Percentiles rank a stretch among this genome's conserved stretches.
phyloP scores from a whole-genome alignment of 2,113 vertebrate species.

The Elanoides forficatus region DNA sequence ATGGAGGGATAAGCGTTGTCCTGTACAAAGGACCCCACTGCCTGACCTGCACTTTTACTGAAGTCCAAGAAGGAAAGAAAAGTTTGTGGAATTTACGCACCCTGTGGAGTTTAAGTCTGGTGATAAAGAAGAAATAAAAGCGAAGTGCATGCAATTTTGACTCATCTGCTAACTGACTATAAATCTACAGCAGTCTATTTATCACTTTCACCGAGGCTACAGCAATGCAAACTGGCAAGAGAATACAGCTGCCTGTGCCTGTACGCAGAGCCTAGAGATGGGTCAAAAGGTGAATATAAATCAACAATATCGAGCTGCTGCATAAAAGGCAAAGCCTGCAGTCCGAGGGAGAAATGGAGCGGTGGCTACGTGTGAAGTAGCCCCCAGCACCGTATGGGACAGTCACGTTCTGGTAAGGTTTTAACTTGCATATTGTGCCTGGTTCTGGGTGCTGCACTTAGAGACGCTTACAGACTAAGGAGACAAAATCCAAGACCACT shows the following conservation, averaged over 20 bases:
- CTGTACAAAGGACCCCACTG: not conserved
- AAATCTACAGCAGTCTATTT: slow-evolving; percentile 17
- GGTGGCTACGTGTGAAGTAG: accelerated
- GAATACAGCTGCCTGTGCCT: not conserved
- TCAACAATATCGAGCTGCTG: not conserved
- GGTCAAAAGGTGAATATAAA: not conserved
- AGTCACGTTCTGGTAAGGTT: not conserved
- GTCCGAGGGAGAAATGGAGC: accelerated
- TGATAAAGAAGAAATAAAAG: slow-evolving; percentile 29
- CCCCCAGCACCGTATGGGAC: accelerated
- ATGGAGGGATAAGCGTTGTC: not conserved
- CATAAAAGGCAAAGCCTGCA: not conserved
- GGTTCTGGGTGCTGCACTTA: accelerated
- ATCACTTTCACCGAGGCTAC: not conserved
- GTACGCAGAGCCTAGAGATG: not conserved
- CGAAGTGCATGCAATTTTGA: not conserved
- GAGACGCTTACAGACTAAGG: not conserved
- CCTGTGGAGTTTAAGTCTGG: not conserved
- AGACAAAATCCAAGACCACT: not conserved
- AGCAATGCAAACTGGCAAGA: not conserved
- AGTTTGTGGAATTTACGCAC: not conserved
- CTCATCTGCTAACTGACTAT: slow-evolving; percentile 19
- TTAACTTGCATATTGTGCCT: not conserved
- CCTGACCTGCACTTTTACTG: not conserved
- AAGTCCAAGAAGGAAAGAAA: not conserved